Conservation (phyloP, 2,888 invertebrate genomes). For the Venusia cambrica region DNA sequence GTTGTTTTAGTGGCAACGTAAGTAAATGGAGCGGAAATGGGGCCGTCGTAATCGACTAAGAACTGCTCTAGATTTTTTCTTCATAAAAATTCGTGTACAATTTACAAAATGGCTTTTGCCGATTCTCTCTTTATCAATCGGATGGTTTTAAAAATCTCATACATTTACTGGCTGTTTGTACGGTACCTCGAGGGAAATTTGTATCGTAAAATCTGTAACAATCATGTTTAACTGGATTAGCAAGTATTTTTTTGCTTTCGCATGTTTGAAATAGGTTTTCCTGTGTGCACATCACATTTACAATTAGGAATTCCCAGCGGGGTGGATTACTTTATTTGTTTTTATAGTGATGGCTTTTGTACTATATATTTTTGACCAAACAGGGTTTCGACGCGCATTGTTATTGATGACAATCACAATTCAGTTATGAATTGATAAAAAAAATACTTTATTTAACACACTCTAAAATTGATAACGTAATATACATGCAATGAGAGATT, state of each 20-base stretch:
- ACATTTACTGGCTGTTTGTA: conserved; percentile 18
- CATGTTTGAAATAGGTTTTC: conserved; percentile 7
- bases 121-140: conserved; percentile 22
- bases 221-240: conserved; percentile 19
- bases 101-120: conserved; percentile 23
- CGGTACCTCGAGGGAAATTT: conserved; percentile 24
- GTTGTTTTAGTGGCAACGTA: conserved; percentile 29
- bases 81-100: no score
- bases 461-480: no score
- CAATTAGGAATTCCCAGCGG: no score
- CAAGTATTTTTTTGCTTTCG: conserved; percentile 8
- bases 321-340: no score
- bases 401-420: no score
- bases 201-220: conserved; percentile 23
- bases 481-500: no score
- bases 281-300: background rate
- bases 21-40: conserved; percentile 34
- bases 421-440: no score
- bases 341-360: no score
- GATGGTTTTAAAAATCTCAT: conserved; percentile 22
- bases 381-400: no score
- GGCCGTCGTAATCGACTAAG: conserved; percentile 34
- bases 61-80: conserved; percentile 24
- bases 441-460: no score
- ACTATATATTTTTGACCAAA: no score